phyloP scores from a whole-genome alignment of 2,113 vertebrate genomes.

The Rhinolophus ferrumequinum region DNA sequence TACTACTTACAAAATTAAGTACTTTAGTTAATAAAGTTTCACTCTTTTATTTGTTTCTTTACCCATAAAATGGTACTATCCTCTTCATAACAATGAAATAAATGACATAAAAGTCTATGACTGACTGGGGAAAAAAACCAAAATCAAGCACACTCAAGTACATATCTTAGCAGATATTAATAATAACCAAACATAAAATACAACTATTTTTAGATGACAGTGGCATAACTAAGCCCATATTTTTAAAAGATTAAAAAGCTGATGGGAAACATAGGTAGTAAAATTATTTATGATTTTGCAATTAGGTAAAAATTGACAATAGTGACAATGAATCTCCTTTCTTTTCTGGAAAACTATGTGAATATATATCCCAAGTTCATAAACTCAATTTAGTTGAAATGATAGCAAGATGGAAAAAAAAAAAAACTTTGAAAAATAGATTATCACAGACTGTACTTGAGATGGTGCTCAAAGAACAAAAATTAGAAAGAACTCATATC shows the following conservation, averaged over 20 bases:
- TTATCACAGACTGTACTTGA: conserved; percentile 45
- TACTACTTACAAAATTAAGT: neutral
- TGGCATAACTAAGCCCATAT: neutral
- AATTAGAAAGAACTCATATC: conserved; percentile 56
- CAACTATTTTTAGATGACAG: neutral
- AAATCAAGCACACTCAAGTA: neutral
- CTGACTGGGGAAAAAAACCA: neutral
- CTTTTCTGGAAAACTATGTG: neutral
- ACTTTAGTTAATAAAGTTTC: neutral
- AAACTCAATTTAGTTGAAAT: conserved; percentile 66
- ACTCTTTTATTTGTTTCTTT: neutral
- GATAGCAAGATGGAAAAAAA: conserved; percentile 38
- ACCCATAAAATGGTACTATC: neutral
- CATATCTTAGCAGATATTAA: neutral
- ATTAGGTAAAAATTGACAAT: conserved; percentile 42
- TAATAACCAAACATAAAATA: neutral
- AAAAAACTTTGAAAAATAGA: conserved; percentile 38
- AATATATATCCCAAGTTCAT: conserved; percentile 11
- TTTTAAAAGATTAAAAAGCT: conserved; percentile 42
- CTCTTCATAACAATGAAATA: neutral
- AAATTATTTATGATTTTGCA: conserved; percentile 39
- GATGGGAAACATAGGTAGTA: neutral
- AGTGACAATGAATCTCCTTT: neutral
- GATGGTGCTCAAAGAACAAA: conserved; percentile 59
- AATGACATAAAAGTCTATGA: neutral